Evolutionary conservation across 2,113 vertebrate genomes (phyloP).

Genomic region (Pelecanus crispus): DNA sequence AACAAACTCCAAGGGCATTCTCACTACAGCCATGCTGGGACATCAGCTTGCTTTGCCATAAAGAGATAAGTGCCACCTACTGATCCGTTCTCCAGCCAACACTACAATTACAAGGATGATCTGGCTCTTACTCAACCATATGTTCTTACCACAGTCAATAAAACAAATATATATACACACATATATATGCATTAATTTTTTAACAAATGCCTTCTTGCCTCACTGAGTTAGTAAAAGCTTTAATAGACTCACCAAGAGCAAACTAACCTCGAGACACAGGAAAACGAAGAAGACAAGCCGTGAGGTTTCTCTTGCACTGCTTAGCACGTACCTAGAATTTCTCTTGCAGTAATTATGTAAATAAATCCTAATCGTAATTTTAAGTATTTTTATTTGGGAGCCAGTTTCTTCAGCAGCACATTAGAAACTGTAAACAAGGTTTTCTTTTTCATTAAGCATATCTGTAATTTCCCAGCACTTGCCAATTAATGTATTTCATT

Average conservation of each 20-base stretch:
- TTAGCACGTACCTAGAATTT: not conserved
- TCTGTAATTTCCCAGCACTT: conserved; percentile 26
- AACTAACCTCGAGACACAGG: not conserved
- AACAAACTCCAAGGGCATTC: not conserved
- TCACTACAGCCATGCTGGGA: not conserved
- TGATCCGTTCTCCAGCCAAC: not conserved
- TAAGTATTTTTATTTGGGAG: conserved; percentile 61
- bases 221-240: not conserved
- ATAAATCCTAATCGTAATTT: conserved; percentile 53
- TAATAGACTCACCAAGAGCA: not conserved
- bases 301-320: not conserved
- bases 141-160: not conserved
- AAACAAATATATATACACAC: not conserved
- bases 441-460: conserved; percentile 32
- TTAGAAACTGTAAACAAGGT: conserved; percentile 16
- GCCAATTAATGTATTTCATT: not conserved
- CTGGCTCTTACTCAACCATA: not conserved
- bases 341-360: conserved; percentile 42
- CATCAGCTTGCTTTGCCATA: not conserved
- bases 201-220: not conserved
- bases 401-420: conserved; percentile 16
- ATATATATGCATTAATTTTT: not conserved
- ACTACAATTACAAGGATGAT: not conserved
- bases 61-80: not conserved
- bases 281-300: not conserved